These are phyloP conservation scores for Halocaridina rubra DNA, from an alignment of 2,888 invertebrate genomes.

Conservation along the genomic window DNA sequence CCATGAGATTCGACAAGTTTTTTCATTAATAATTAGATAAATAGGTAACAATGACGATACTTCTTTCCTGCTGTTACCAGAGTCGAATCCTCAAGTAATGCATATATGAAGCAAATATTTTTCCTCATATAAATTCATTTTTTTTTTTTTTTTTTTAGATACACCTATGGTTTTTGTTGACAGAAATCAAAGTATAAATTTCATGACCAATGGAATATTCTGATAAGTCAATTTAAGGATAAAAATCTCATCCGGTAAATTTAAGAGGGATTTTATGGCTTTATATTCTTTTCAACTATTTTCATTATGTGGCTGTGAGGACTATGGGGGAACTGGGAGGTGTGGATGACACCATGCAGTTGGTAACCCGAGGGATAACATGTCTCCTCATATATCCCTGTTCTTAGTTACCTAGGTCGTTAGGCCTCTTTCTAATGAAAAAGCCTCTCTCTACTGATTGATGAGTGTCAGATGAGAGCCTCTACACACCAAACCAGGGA, in stretches of 20 bases:
- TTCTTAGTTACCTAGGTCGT: slow-evolving; percentile 1
- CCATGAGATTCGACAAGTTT: slow-evolving; percentile 9
- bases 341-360: slow-evolving; percentile 26
- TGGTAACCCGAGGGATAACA: slow-evolving; percentile 33
- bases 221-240: too few species aligned
- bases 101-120: too few species aligned
- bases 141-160: too few species aligned
- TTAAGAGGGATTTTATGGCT: slow-evolving; percentile 21
- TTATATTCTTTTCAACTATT: background rate
- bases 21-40: background rate
- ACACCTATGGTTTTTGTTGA: too few species aligned
- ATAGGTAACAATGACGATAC: too few species aligned
- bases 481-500: slow-evolving; percentile 63
- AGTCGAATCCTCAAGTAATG: too few species aligned
- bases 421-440: slow-evolving; percentile 12
- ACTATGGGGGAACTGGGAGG: background rate
- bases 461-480: slow-evolving; percentile 53
- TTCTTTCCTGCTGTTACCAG: too few species aligned
- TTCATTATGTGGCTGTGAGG: slow-evolving; percentile 18
- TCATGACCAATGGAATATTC: too few species aligned
- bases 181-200: too few species aligned
- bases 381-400: slow-evolving; percentile 23
- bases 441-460: slow-evolving; percentile 34
- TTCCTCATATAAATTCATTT: too few species aligned
- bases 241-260: slow-evolving; percentile 42